phyloP scores from a whole-genome alignment of 2,113 vertebrate species.

The Petrocephalus microphthalmus region DNA sequence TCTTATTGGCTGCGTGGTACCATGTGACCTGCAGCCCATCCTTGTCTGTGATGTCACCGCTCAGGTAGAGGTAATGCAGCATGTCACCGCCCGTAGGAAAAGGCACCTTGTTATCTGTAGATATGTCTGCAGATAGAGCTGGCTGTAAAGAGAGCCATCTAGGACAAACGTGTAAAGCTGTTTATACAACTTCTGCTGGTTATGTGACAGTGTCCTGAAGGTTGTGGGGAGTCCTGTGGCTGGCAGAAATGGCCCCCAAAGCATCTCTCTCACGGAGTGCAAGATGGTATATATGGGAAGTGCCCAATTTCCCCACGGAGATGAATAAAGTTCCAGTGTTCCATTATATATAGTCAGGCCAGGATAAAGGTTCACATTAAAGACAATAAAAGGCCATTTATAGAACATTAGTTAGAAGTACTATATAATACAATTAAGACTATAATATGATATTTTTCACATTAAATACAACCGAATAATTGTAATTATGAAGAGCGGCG shows the following conservation, averaged over 20 bases:
- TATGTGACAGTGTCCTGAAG: background rate
- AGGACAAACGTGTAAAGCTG: background rate
- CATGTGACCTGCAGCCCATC: constrained; percentile 70
- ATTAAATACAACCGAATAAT: background rate
- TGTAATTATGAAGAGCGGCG: background rate
- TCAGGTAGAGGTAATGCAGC: constrained; percentile 66
- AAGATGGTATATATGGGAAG: background rate
- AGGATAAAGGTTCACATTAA: background rate
- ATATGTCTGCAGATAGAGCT: background rate
- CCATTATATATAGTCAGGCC: background rate
- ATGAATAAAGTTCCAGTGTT: background rate
- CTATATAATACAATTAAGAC: background rate
- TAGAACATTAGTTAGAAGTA: background rate
- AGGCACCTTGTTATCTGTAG: constrained; percentile 19
- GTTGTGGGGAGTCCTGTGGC: background rate
- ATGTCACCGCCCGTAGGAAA: constrained; percentile 62
- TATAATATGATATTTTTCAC: background rate
- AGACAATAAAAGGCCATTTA: background rate
- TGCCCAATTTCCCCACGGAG: background rate
- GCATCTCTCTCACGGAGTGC: background rate
- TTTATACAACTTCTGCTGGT: background rate
- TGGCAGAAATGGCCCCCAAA: background rate
- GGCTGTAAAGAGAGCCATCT: background rate
- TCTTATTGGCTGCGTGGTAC: constrained; percentile 69
- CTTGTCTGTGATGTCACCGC: constrained; percentile 49